Base-by-base conservation (phyloP, 37 sponge, comb jelly and placozoan species). In the Beroe forskalii region DNA sequence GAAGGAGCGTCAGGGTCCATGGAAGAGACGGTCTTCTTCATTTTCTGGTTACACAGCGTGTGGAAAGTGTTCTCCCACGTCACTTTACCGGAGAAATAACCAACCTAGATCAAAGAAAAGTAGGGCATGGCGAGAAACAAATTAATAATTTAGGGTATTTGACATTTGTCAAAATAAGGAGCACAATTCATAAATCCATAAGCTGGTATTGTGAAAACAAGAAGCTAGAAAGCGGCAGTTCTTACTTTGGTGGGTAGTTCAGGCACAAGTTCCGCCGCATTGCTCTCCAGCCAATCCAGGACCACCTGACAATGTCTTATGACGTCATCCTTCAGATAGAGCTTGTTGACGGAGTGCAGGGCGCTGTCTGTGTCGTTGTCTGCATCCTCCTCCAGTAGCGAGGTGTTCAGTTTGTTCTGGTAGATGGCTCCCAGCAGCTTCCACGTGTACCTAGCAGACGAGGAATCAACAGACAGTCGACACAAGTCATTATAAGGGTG, bases 241-340 rank as follows among this genome's bases (percentile, higher is more conserved):
- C n/a, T n/a, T n/a, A 89, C 89, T 35, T 89, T 89, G 32, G 62
- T 61, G 9, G 62, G 89, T 19, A 89, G 12, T 9, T 89, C 62
- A 61, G 33, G 38, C 9, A 89, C 33, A 20, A 62, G 38, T 19
- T 89, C 89, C 4, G 62, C 60, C 35, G 95, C 96, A 76, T 83
- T 90, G 22, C 91, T 90, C 92, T 97, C 97, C 91, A 97, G 92
- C 97, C 97, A 98, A 76, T 96, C 95, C 63, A 95, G 91, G 25
- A 95, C 95, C 61, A 94, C 62, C 96, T 95, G 62, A 37, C 35
- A 35, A 30, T 72, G 75, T 36, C 75, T 72, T 4, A 72, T 72
- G 39, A 36, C 40, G 3, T 36, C 75, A 33, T 28, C 36, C 9
- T 3, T 37, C 4, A 22, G 31, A 20, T 72, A 72, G 14, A 72